phyloP scores from a whole-genome alignment of 2,888 invertebrate genomes.

The Cantharis nigra region DNA sequence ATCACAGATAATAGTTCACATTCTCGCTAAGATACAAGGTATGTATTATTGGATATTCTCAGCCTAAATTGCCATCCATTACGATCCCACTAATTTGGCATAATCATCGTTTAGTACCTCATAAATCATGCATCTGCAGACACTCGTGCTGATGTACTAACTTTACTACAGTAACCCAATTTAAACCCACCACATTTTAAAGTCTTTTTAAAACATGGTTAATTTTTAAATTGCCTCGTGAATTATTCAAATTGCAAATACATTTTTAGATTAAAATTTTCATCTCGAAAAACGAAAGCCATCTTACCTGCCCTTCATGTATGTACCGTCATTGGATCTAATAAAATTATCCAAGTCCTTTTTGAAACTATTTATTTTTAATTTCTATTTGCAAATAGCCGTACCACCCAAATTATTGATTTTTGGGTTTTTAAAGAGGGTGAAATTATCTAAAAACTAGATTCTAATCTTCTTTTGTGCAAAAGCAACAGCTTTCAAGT shows the following conservation, averaged over 20 bases:
- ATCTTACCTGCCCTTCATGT: not conserved
- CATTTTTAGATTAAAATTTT: not conserved
- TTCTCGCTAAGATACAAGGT: constrained; percentile 33
- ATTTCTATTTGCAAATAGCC: too few species aligned
- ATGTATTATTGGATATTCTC: constrained; percentile 41
- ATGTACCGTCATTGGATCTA: not conserved
- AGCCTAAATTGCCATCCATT: constrained; percentile 47
- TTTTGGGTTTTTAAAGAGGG: too few species aligned
- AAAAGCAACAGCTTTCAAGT: too few species aligned
- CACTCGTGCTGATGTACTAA: constrained; percentile 49
- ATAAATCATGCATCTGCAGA: constrained; percentile 49
- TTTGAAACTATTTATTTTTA: too few species aligned
- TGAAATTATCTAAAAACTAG: too few species aligned
- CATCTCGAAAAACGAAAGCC: not conserved
- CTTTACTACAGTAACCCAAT: constrained; percentile 29
- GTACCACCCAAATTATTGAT: too few species aligned
- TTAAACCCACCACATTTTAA: not conserved
- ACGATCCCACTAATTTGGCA: constrained; percentile 50
- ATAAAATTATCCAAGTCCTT: too few species aligned
- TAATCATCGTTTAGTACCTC: constrained; percentile 53
- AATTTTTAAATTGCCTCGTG: not conserved
- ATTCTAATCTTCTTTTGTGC: too few species aligned
- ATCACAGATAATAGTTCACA: constrained; percentile 32
- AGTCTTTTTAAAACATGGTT: not conserved
- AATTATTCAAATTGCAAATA: not conserved